Conservation (phyloP, 2,113 vertebrate species). For the Rutilus rutilus region DNA sequence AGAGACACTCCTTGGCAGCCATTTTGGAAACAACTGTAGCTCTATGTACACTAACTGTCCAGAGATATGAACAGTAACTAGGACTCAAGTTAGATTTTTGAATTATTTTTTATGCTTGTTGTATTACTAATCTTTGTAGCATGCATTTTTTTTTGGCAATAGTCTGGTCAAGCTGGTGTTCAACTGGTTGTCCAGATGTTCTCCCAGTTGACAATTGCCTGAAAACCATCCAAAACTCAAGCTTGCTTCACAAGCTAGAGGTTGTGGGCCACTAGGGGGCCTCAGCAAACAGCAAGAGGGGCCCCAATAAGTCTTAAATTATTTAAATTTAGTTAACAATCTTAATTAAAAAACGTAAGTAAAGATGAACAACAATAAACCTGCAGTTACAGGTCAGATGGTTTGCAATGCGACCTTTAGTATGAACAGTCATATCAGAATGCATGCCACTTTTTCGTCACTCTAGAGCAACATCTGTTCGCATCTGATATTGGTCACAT, state of each 20-base stretch:
- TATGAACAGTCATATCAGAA: too few species aligned
- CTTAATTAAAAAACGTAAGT: too few species aligned
- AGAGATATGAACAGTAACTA: neutral
- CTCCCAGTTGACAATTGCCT: neutral
- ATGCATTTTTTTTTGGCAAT: neutral
- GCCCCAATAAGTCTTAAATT: too few species aligned
- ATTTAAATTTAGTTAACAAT: too few species aligned
- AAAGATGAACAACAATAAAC: too few species aligned
- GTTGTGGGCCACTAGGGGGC: neutral
- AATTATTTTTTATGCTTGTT: neutral
- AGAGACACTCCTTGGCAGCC: slow-evolving; percentile 45
- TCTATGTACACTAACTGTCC: neutral
- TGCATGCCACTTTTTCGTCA: too few species aligned
- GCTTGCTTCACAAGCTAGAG: too few species aligned
- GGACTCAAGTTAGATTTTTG: neutral
- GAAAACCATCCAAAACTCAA: neutral
- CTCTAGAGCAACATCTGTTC: too few species aligned
- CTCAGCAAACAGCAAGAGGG: neutral
- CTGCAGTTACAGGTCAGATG: too few species aligned
- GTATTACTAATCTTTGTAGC: neutral
- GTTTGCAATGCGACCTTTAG: too few species aligned
- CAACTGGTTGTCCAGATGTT: neutral
- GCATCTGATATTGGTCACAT: too few species aligned
- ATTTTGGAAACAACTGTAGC: slow-evolving; percentile 35
- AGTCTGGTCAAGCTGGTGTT: neutral